Evolutionary conservation across 2,113 vertebrate species (phyloP), one percentile per base, ranked within the genome.

Genomic region (Coturnix japonica): DNA sequence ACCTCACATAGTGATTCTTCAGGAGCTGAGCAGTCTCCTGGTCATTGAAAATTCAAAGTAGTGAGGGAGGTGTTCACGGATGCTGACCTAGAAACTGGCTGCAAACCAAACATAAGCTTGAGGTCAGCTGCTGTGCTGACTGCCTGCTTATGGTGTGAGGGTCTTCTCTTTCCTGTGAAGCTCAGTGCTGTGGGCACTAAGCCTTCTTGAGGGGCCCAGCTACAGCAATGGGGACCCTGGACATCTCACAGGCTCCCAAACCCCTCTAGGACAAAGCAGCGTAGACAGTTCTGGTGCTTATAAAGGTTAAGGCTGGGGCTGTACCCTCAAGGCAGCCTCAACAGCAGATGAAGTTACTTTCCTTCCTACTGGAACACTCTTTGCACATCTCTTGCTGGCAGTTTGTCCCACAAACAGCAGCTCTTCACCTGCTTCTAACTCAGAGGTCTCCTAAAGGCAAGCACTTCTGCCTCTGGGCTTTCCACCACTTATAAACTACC

Each of bases 151-250:
- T 11, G 18, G 57, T n/a, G 28, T 39, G 31, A 61, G 39, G 5
- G 16, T 51, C n/a, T 17, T 65, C 37, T 22, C 8, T 30, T 60
- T 57, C 65, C 51, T 23, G 39, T 17, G 49, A 51, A 70, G 60
- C 46, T 67, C 23, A 26, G 25, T 18, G 21, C 9, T 1, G 0
- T 0, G 0, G 35, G 53, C 28, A 54, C 18, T 54, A 15, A 54
- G 53, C 53, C 53, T 54, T 30, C 9, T 54, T 28, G 17, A 18
- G 16, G 28, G 53, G 11, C 23, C 64, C 46, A 59, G 18, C 15
- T 79, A 2, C 21, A 39, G 7, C 33, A 28, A 6, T 11, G 69
- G 64, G 35, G 17, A 60, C 18, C 17, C 37, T 9, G 1, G 15
- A 18, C 35, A n/a, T 22, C 22, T 41, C 0, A 0, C 4, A 81